Evolutionary conservation across 1,140 invertebrate genomes (phyloP).

Genomic region (Agrilus planipennis): DNA sequence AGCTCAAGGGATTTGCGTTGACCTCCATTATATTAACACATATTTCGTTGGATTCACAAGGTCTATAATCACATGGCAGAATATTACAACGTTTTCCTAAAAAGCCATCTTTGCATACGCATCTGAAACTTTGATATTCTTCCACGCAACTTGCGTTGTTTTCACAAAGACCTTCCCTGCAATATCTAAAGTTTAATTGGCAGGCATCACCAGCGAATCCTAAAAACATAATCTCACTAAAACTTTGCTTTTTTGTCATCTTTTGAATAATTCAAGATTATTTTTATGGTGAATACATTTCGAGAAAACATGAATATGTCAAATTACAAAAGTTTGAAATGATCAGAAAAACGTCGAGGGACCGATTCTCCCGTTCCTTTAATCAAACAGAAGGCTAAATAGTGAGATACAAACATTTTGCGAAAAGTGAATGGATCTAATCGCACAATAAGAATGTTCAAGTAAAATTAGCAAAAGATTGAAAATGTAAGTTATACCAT

Average conservation of each 20-base stretch:
- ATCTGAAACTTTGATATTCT: slow-evolving; percentile 39
- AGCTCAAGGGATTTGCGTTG: slow-evolving; percentile 32
- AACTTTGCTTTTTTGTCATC: background rate
- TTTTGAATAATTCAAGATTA: too few relatives aligned
- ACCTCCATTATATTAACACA: slow-evolving; percentile 38
- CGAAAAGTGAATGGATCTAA: too few relatives aligned
- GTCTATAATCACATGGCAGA: slow-evolving; percentile 42
- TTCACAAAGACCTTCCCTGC: slow-evolving; percentile 37
- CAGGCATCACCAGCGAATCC: slow-evolving; percentile 35
- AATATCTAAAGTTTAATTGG: slow-evolving; percentile 35
- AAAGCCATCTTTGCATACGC: slow-evolving; percentile 45
- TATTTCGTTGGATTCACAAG: slow-evolving; percentile 38
- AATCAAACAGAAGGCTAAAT: too few relatives aligned
- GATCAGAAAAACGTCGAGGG: too few relatives aligned
- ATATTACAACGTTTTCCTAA: slow-evolving; percentile 42
- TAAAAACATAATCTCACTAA: slow-evolving; percentile 6
- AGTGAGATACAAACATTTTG: too few relatives aligned
- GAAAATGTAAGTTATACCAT: too few relatives aligned
- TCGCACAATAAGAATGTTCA: too few relatives aligned
- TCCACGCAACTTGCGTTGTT: slow-evolving; percentile 44
- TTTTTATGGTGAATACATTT: too few relatives aligned
- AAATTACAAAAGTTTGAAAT: too few relatives aligned
- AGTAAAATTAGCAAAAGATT: too few relatives aligned
- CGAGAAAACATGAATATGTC: too few relatives aligned
- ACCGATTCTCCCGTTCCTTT: too few relatives aligned